Base-by-base conservation (phyloP, 2,797 vertebrate genomes). In the Chaetodon trifasciatus region DNA sequence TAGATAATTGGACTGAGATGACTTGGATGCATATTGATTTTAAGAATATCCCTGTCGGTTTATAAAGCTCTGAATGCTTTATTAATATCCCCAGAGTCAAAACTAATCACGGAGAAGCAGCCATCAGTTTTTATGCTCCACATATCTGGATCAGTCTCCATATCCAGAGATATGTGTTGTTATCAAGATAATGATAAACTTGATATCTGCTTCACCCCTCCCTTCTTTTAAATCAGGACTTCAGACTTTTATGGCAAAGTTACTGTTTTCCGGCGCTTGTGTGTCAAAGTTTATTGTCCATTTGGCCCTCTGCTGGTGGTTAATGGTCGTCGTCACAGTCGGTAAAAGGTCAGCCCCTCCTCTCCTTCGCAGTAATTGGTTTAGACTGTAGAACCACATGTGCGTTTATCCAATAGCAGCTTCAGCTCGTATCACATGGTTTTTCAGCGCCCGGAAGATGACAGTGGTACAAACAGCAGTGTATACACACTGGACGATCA, bases 361-460 rank as follows among this genome's bases (percentile, higher is more conserved):
- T 53, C 13, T 3, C 37, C 72, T 73, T 2, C 19, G 5, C 32
- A 2, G 1, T 83, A 83, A 92, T 89, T 92, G 82, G 89, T 52
- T 23, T 8, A 66, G 2, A 21, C 3, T 19, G 5, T 0, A 21
- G 1, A 5, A 0, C 4, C 8, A 21, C 3, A 7, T n/a, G 5
- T 15, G 10, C 2, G 1, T 7, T 23, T 53, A 57, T 40, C 89
- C 85, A 89, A 91, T 89, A n/a, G 66, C 0, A 61, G 44, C 28
- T 23, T 32, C 5, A 28, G 8, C 1, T 50, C 0, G 3, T 0
- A 0, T 53, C 67, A 77, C 47, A 40, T 89, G 66, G 1, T 16
- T 7, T 10, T 0, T 13, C 11, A 19, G 39, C 5, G 87, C 17
- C 76, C 84, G 86, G 90, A 92, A 91, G 15, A n/a, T 3, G 4